A percentile compares a stretch with the other conserved stretches of the same genome.
phyloP scores from a whole-genome alignment of 2,888 invertebrate species.

The Sarcophaga subvicina region DNA sequence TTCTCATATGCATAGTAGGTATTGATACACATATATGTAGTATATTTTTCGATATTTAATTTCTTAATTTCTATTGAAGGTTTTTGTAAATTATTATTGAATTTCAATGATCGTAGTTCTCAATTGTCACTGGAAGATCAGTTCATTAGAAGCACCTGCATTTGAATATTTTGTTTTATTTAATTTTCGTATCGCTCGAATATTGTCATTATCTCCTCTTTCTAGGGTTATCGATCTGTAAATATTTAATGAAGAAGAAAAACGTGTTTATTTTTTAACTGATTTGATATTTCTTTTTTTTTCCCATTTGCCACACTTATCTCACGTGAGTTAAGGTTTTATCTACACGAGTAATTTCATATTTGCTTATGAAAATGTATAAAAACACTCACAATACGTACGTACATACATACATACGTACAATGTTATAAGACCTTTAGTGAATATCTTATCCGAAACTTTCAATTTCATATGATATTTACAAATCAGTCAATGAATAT shows the following conservation, averaged over 20 bases:
- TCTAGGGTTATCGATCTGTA: slow-evolving; percentile 60
- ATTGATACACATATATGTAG: too few species aligned
- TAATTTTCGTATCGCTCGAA: not conserved
- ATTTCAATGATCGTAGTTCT: slow-evolving; percentile 7
- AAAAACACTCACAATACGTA: slow-evolving; percentile 1
- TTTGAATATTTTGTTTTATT: not conserved
- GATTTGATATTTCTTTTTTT: slow-evolving; percentile 60
- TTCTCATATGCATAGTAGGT: not conserved
- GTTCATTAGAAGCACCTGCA: not conserved
- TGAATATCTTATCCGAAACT: slow-evolving; percentile 64
- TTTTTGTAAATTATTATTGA: slow-evolving; percentile 35
- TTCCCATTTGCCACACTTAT: slow-evolving; percentile 56
- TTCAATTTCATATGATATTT: slow-evolving; percentile 59
- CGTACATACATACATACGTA: not conserved
- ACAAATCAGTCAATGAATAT: slow-evolving; percentile 48
- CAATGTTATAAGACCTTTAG: slow-evolving; percentile 37
- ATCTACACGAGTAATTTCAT: slow-evolving; percentile 47
- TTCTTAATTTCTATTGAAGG: not conserved
- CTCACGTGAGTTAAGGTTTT: slow-evolving; percentile 68
- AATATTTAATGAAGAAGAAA: slow-evolving; percentile 49
- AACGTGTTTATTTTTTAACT: slow-evolving; percentile 61
- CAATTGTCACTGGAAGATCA: too few species aligned
- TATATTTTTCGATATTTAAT: too few species aligned
- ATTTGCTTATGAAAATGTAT: slow-evolving; percentile 55
- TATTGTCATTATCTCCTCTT: slow-evolving; percentile 39